Percentiles rank a stretch among this genome's conserved stretches.
Evolutionary conservation across 2,113 vertebrate genomes (phyloP).

Genomic region (Cryptotis parvus): DNA sequence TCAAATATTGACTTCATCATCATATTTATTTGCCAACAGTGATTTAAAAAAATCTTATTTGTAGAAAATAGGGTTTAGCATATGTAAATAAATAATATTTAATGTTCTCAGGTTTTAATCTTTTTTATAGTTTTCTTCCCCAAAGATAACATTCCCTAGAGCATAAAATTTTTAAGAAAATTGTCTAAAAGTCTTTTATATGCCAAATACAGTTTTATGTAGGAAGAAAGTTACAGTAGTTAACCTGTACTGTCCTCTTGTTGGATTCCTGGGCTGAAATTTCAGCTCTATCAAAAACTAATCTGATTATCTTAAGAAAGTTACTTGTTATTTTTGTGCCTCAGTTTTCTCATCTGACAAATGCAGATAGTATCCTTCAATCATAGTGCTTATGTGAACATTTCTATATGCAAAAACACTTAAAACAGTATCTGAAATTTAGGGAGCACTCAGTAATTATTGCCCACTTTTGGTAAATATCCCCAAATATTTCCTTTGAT

Average conservation of each 20-base stretch:
- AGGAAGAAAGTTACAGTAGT: neutral
- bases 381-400: neutral
- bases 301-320: neutral
- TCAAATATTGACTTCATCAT: constrained; percentile 47
- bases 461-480: neutral
- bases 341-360: constrained; percentile 31
- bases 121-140: neutral
- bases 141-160: constrained; percentile 25
- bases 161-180: neutral
- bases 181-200: neutral
- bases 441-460: neutral
- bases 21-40: constrained; percentile 51
- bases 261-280: neutral
- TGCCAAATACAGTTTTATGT: neutral
- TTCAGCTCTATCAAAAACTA: neutral
- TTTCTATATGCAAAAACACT: neutral
- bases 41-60: constrained; percentile 56
- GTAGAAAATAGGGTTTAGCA: constrained; percentile 21
- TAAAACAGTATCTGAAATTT: neutral
- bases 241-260: neutral
- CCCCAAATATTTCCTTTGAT: neutral
- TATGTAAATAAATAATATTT: constrained; percentile 47
- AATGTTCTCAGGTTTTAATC: constrained; percentile 49
- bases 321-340: neutral
- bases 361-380: neutral